Percentiles rank a stretch among this genome's conserved stretches.
These are phyloP conservation scores for Peromyscus melanophrys DNA, from an alignment of 2,797 vertebrate species.

Conservation along the genomic window DNA sequence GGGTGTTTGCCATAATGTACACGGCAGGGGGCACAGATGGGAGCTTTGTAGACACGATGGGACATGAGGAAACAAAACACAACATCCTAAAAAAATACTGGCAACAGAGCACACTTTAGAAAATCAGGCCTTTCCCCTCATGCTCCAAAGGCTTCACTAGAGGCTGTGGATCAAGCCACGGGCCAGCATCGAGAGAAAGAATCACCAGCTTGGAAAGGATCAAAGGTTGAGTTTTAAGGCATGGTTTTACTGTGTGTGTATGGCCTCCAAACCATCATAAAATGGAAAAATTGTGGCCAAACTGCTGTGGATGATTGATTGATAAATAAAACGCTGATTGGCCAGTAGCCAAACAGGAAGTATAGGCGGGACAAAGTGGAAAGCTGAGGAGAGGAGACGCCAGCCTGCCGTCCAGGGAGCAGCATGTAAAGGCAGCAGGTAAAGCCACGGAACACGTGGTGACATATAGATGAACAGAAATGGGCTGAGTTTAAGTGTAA, in stretches of 20 bases:
- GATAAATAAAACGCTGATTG: no score
- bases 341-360: no score
- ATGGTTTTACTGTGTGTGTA: neutral
- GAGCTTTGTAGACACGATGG: neutral
- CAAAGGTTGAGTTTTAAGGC: neutral
- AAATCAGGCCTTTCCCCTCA: neutral
- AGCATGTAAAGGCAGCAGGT: no score
- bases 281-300: neutral
- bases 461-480: no score
- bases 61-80: neutral
- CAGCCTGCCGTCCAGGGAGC: no score
- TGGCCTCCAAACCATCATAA: neutral
- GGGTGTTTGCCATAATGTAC: neutral
- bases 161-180: neutral
- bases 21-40: neutral
- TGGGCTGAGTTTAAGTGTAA: no score
- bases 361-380: no score
- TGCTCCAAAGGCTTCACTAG: neutral
- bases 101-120: neutral
- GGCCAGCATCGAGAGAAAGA: neutral
- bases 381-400: no score
- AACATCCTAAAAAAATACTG: neutral
- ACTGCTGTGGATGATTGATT: no score
- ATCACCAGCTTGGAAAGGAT: neutral
- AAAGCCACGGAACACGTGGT: no score